Percentiles rank a stretch among this genome's conserved stretches.
Evolutionary conservation across 2,888 invertebrate genomes (phyloP).

Genomic region (Globia sparganii): DNA sequence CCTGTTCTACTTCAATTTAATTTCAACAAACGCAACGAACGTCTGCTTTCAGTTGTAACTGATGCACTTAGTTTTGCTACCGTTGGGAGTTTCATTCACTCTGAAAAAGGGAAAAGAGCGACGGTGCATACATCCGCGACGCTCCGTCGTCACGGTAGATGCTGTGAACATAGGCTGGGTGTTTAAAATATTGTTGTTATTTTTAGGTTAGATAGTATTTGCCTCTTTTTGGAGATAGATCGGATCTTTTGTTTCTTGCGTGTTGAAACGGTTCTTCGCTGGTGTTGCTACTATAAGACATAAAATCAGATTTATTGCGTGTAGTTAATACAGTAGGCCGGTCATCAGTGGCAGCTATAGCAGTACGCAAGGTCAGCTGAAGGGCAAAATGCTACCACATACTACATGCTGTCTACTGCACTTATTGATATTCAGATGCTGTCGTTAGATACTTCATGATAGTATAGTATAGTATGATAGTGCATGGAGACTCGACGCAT

Average conservation of each 20-base stretch:
- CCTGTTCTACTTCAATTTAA: not conserved
- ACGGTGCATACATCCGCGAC: constrained; percentile 52
- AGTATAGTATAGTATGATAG: not conserved
- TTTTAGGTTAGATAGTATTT: not conserved
- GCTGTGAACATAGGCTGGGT: constrained; percentile 13
- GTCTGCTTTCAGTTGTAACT: constrained; percentile 5
- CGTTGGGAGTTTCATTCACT: constrained; percentile 42
- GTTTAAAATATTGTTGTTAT: constrained; percentile 14
- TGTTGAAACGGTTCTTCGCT: not conserved
- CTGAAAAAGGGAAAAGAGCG: constrained; percentile 47
- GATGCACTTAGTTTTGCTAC: constrained; percentile 34
- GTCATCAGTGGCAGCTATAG: not conserved
- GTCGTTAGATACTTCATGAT: not conserved
- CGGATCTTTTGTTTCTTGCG: not conserved
- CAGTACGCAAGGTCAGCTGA: not conserved
- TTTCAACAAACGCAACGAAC: not conserved
- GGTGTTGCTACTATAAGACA: not conserved
- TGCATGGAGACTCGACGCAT: not conserved
- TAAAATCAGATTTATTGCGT: not conserved
- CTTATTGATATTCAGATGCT: not conserved
- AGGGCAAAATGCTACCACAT: not conserved
- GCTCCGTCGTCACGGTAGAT: constrained; percentile 39
- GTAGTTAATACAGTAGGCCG: not conserved
- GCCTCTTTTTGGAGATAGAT: not conserved
- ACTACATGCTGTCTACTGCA: not conserved